Base-by-base conservation (phyloP, 2,797 vertebrate species). In the Sebastes taczanowskii region DNA sequence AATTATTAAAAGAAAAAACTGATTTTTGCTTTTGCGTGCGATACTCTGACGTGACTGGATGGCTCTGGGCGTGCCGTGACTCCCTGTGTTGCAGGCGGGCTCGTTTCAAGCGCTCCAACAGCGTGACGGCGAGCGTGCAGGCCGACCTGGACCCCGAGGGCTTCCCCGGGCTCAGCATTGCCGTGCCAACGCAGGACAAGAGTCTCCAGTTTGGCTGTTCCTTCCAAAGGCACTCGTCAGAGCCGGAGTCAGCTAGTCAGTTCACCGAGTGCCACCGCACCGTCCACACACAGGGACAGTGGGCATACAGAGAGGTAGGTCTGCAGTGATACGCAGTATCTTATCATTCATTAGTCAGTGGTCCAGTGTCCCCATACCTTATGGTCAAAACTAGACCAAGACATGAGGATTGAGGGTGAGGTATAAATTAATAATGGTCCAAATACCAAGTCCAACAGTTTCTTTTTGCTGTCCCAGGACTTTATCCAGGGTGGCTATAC, bases 91-190 rank as follows among this genome's bases (percentile, higher is more conserved):
- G 62, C 93, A 99, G 99, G 89, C 96, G 97, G 46, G 97, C 98
- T 0, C 97, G 98, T 69, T 99, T 99, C 95, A 99, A 98, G 91
- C 98, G 98, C 83, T 99, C 99, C 93, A 99, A 99, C 95, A 99
- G 99, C 1, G 98, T 99, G 93, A 99, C 99, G 0, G 98, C 98
- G 0, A 98, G 98, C 0, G 99, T 99, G 91, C 99, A 99, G 95
- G 98, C 99, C 0, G 98, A 99, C 95, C 96, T 99, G 91, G 99
- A 99, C 93, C 96, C 97, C 0, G 98, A 99, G 92, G 97, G 97
- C 78, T 97, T 98, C 85, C 94, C 96, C 0, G 96, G 97, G 64
- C 92, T 96, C 82, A 90, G 88, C 84, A 86, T 96, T 4, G 94
- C 95, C 5, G 98, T 98, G 87, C 96, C 97, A 78, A 99, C 96